Evolutionary conservation across 2,797 vertebrate species (phyloP), one percentile per base, ranked within the genome.

Genomic region (Brachyrhaphis roseni): DNA sequence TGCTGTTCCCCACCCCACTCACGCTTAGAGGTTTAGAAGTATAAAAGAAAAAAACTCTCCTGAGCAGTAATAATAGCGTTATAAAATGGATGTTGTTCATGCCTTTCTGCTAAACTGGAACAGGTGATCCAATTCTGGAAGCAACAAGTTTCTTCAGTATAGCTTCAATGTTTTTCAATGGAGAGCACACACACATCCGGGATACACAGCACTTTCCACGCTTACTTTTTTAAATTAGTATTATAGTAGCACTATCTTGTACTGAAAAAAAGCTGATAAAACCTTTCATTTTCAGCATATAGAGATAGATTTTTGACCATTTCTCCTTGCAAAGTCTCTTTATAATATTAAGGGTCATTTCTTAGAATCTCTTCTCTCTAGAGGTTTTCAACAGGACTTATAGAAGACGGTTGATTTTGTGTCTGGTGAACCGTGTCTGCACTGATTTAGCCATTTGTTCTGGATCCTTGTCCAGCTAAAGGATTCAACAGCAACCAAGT

Each of bases 91-190:
- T 2, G 41, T 64, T 18, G 46, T 8, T 41, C 28, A 57, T 18
- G 36, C 59, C 81, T 39, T 55, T 66, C 47, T 74, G 59, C 68
- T 62, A 47, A 79, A 55, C 47, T 80, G 49, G 39, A 76, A 78
- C 68, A 78, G 75, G 72, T 75, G 53, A 82, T 79, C 18, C 31
- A 71, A 76, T 88, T 81, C 70, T 80, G 31, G 18, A 66, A 71
- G 31, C n/a, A 43, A 47, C 34, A 2, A 13, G 57, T 7, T 77
- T 81, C 79, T 81, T 62, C 1, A 15, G 31, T n/a, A 1, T 72
- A 72, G 36, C 70, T 74, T 80, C 20, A 51, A 11, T 53, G 51
- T 26, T 53, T 53, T 23, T 53, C 3, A 53, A 75, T 66, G 62
- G 18, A 11, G 7, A 39, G 20, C 7, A 20, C 18, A 36, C 8